Base-by-base conservation (phyloP, 2,113 vertebrate genomes). In the Notarius quadriscutis region DNA sequence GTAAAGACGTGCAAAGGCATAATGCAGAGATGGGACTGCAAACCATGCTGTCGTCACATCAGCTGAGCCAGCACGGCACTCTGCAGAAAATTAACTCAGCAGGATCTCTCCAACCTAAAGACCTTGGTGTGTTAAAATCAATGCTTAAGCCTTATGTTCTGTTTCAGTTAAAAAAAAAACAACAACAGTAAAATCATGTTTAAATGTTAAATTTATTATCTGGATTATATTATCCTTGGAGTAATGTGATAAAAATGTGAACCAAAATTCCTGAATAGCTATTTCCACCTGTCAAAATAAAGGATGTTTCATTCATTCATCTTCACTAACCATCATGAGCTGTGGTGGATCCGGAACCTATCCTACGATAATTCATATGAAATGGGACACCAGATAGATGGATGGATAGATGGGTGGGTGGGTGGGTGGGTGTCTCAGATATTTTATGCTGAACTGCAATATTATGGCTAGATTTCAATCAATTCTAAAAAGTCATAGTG, bases 81-180 rank as follows among this genome's bases (percentile, higher is more conserved):
- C 51, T 78, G 60, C 22, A 53, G 78, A 83, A 75, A 62, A 85
- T 67, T 57, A 90, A 69, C 71, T 78, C 72, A 85, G 78, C 10
- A 91, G 18, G 14, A 72, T n/a, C 18, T 75, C 72, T 67, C 12
- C 53, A 51, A 55, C 34, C 60, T 82, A 14, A 82, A 79, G 51
- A 51, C 27, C 25, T 27, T 34, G 41, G 20, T 55, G 67, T 20
- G n/a, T 57, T 15, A 57, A 78, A 30, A 15, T 2, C 15, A 4
- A 57, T 58, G 20, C 12, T 55, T 17, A 27, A n/a, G 0, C 11
- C 50, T 78, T 55, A 55, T 78, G 9, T 78, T 27, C 25, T 2
- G 48, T 51, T 48, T 48, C 30, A 27, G 27, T 6, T 14, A 34
- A 71, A 65, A 58, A 15, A 58, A 12, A 18, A 12, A 18, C 25